Evolutionary conservation across 92 coral and sea anemone species (phyloP), one percentile per base, ranked within the genome.

Genomic region (Blastomussa wellsi): DNA sequence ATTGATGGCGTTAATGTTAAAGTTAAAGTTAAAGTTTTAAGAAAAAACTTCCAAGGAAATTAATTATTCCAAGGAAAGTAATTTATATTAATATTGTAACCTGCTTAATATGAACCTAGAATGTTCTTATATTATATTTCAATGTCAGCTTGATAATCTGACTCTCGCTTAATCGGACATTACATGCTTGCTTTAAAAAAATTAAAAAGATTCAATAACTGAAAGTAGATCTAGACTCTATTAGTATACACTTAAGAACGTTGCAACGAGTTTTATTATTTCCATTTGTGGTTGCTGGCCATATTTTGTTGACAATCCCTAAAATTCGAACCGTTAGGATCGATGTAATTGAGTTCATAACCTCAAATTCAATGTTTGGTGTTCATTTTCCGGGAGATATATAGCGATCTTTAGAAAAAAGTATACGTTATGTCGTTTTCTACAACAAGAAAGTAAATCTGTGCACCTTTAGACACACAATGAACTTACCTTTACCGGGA

Each of bases 131-230:
- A 9, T 62, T 62, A 26, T 15, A 62, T 62, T 62, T 62, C 16
- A 28, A 8, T 62, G 33, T 26, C 65, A 4, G 68, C 3, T 29
- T 26, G 33, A 57, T 57, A 22, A 57, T 68, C 24, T 68, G 24
- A 3, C 26, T 68, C 42, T 36, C 26, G 11, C 10, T 70, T 70
- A 35, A 24, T 70, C 75, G 3, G 44, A 22, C n/a, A 70, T 19
- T 38, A 33, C 48, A 38, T 70, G 44, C 37, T 70, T 70, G 48
- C 48, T 70, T 70, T 70, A 48, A 70, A 70, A 70, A 70, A 35
- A 22, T 1, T 24, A 24, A 62, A 38, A 68, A 68, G 9, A 19
- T 20, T 35, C 24, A 70, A 70, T 28, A 26, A 10, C 5, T 22
- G 29, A 24, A 57, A 24, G 65, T 13, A 57, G 29, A 57, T 57